Evolutionary conservation across 2,113 vertebrate genomes (phyloP).

Genomic region (Mellivora capensis): DNA sequence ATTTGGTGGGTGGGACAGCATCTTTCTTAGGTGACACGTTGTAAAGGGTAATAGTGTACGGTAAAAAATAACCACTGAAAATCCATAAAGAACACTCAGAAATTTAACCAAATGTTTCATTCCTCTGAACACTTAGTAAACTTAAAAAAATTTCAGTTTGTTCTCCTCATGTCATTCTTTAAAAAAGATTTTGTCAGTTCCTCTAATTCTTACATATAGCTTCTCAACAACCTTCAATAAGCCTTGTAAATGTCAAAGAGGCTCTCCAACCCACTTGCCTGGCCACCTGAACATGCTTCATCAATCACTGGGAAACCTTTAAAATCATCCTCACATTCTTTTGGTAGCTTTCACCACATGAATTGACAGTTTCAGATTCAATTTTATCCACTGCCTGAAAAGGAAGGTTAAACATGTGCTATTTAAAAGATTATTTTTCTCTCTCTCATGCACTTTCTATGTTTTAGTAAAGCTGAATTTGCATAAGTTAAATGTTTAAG

Average conservation of each 20-base stretch:
- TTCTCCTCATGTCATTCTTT: slow-evolving; percentile 26
- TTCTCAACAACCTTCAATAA: slow-evolving; percentile 23
- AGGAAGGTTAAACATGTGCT: neutral
- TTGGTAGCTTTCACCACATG: neutral
- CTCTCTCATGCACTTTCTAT: neutral
- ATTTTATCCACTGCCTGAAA: slow-evolving; percentile 33
- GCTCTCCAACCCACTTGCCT: neutral
- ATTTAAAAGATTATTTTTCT: slow-evolving; percentile 47
- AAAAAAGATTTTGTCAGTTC: slow-evolving; percentile 27
- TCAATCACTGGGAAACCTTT: slow-evolving; percentile 5
- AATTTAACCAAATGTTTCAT: slow-evolving; percentile 42
- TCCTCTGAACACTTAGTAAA: slow-evolving; percentile 23
- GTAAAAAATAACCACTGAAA: slow-evolving; percentile 52
- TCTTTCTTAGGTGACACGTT: slow-evolving; percentile 1
- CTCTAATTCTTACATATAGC: neutral
- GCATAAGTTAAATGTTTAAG: slow-evolving; percentile 27
- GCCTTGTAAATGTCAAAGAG: neutral
- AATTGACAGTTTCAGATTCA: neutral
- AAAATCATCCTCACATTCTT: slow-evolving; percentile 13
- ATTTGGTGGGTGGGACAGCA: neutral
- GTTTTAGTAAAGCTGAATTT: slow-evolving; percentile 16
- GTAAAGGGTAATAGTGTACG: neutral
- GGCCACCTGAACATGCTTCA: neutral
- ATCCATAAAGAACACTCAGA: slow-evolving; percentile 62
- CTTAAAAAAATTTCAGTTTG: slow-evolving; percentile 29